Evolutionary conservation across 1,140 invertebrate species (phyloP), one percentile per base, ranked within the genome.

Genomic region (Tachypleus tridentatus): DNA sequence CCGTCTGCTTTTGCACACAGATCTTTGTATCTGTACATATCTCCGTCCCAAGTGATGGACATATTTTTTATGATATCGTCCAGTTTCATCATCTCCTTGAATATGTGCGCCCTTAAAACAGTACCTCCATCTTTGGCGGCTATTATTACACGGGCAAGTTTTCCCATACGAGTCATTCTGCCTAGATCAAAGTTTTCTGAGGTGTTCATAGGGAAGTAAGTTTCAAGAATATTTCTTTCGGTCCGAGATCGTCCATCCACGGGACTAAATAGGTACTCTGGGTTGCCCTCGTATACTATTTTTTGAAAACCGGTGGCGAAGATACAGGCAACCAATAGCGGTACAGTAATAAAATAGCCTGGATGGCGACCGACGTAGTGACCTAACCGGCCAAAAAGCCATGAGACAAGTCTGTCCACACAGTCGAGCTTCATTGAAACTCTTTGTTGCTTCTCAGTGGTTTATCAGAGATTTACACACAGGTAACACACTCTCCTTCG

Each of bases 211-310:
- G 70, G 70, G 53, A 70, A 70, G 1, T 67, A 51, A 0, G 61
- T 64, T 9, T 93, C 90, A 49, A 91, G 87, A 60, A 92, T 82
- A 47, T 84, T 81, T 68, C 90, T 81, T 72, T 93, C 91, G 57
- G 81, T 76, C 65, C 74, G 75, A 5, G 73, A 88, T 62, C 85
- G 86, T 0, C 90, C 90, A 70, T 87, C 86, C 61, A 90, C 80
- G 0, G 91, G 91, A n/a, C 89, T 91, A 79, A 94, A 94, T 4
- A 94, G 80, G 77, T 92, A 93, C 74, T 93, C 91, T 3, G 91
- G 90, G 77, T 94, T 90, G 75, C 91, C 91, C 79, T 91, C 87
- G 77, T 91, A 92, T 67, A 87, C 78, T 59, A 93, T 84, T 73
- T 83, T 82, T 76, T 93, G 91, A 74, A 87, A 89, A 62, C 91